Conservation (phyloP, 2,888 invertebrate species). For the Parascotia fuliginaria region DNA sequence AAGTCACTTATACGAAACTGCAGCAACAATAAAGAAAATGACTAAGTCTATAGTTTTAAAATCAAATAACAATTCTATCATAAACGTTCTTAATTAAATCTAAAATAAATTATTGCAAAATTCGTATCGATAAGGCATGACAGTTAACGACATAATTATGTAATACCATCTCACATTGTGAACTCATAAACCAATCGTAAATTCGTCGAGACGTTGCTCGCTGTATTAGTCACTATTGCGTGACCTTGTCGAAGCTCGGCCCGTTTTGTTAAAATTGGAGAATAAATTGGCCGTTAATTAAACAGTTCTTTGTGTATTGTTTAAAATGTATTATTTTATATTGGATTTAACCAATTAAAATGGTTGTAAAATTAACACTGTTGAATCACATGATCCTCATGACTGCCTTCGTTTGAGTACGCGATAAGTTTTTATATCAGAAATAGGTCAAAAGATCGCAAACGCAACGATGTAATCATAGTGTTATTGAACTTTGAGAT, state of each 20-base stretch:
- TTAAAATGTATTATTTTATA: no score
- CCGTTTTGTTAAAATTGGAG: constrained; percentile 22
- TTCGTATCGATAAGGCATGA: no score
- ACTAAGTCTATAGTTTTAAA: no score
- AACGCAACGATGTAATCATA: constrained; percentile 15
- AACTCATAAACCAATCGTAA: constrained; percentile 16
- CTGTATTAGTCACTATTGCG: constrained; percentile 24
- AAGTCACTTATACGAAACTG: no score
- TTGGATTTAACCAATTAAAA: no score
- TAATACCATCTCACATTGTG: constrained; percentile 6
- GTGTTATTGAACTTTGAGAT: constrained; percentile 34
- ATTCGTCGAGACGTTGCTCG: constrained; percentile 7
- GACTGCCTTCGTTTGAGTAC: no score
- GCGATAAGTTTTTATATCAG: constrained; percentile 31
- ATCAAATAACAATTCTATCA: no score
- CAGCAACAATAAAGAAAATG: no score
- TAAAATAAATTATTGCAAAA: not conserved
- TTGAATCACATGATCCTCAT: constrained; percentile 16
- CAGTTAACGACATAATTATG: not conserved
- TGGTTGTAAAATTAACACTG: not conserved
- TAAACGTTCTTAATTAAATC: no score
- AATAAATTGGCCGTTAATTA: no score
- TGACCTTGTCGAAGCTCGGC: constrained; percentile 36
- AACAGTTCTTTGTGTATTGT: no score
- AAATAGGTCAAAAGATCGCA: constrained; percentile 36